Conservation (phyloP, 2,113 vertebrate species). For the Chiloscyllium plagiosum region DNA sequence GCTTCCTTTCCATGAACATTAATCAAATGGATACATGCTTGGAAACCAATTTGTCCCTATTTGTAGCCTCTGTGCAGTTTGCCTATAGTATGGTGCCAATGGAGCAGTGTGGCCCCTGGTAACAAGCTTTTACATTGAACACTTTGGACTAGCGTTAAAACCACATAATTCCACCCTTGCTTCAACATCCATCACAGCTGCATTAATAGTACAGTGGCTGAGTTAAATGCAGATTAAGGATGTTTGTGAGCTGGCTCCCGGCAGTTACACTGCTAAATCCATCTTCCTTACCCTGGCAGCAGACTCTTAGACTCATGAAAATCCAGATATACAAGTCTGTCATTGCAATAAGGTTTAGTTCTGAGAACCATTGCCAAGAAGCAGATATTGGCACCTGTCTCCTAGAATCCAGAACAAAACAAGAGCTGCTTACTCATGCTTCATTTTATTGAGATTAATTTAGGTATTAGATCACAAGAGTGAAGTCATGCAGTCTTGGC, state of each 20-base stretch:
- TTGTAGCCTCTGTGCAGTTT: not conserved
- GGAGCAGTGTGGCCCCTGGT: not conserved
- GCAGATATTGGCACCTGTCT: not conserved
- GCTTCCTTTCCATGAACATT: not conserved
- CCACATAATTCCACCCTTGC: not conserved
- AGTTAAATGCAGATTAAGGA: not conserved
- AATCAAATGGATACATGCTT: not conserved
- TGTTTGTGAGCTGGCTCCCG: not conserved
- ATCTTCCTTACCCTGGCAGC: not conserved
- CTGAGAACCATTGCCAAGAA: not conserved
- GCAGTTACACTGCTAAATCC: not conserved
- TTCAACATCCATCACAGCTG: not conserved
- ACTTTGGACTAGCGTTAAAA: not conserved
- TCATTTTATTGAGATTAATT: not conserved
- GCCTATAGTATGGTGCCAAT: not conserved
- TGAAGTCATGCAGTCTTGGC: not conserved
- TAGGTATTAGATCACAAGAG: not conserved
- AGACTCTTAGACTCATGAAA: not conserved
- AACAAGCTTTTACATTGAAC: not conserved
- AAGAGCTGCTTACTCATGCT: not conserved
- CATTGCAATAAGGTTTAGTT: not conserved
- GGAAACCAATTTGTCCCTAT: not conserved
- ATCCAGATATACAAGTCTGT: not conserved
- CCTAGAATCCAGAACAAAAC: not conserved
- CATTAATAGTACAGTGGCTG: not conserved